Base-by-base conservation (phyloP, 2,888 invertebrate species). In the Hoplodrina blanda region DNA sequence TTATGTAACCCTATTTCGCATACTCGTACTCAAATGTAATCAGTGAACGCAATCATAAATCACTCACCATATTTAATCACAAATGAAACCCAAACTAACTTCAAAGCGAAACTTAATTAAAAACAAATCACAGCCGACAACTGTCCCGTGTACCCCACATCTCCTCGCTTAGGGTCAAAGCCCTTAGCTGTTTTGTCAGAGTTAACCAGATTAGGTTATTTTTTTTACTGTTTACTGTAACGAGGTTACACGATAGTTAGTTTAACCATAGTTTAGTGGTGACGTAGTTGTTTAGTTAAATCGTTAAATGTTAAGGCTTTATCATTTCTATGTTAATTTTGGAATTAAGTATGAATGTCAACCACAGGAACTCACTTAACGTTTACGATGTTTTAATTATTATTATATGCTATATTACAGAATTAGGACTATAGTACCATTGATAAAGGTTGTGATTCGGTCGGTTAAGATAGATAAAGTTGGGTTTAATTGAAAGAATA, bases 161-260 rank as follows among this genome's bases (percentile, higher is more conserved):
- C 86, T 85, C 80, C 37, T 52, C 62, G 46, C 62, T 74, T 70
- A 80, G 69, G 90, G 89, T 89, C 88, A 89, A 86, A 88, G 89
- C 85, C 87, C 90, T 86, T 79, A 78, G 83, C 73, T 86, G 89
- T 89, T 79, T 75, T 87, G 89, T 87, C 82, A 83, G 80, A 86
- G 84, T 86, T 86, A 89, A 88, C 85, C 83, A 84, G 85, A 90
- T 90, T 89, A 87, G 80, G 82, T 87, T 87, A 86, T 88, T 86
- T 88, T 86, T 89, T 89, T 87, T 84, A 84, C 82, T 83, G 83
- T 79, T 86, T 82, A 85, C 81, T 77, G 82, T 85, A 78, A 79
- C 66, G 59, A 77, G 74, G 80, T 78, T 82, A 80, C 64, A 41
- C 54, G 54, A 65, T 68, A 57, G 62, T 76, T 25, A 25, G 52